Evolutionary conservation across 2,113 vertebrate species (phyloP).

Genomic region (Entomyzon cyanotis): DNA sequence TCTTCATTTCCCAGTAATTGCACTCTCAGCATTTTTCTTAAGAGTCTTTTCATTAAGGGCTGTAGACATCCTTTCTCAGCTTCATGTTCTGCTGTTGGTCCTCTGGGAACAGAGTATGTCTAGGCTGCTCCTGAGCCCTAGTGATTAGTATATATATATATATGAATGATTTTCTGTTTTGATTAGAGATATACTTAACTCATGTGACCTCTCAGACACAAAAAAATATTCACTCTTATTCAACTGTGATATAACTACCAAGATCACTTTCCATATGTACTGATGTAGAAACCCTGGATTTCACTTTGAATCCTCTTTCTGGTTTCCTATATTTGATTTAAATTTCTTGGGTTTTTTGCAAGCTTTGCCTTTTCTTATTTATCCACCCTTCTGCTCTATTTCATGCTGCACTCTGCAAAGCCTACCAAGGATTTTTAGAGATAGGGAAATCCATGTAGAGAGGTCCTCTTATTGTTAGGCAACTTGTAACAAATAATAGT

Average conservation of each 20-base stretch:
- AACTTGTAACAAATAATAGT: background rate
- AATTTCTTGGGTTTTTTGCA: background rate
- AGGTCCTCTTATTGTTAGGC: background rate
- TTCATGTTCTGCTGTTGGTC: background rate
- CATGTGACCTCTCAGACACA: background rate
- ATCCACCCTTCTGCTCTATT: background rate
- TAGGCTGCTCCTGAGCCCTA: background rate
- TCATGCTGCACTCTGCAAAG: background rate
- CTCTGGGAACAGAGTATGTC: background rate
- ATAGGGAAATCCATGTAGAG: background rate
- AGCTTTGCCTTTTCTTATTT: background rate
- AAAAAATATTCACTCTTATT: background rate
- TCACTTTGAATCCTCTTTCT: background rate
- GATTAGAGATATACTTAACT: background rate
- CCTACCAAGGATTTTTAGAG: background rate
- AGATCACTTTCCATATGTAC: background rate
- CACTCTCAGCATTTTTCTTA: background rate
- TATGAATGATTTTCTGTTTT: background rate
- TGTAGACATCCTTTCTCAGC: background rate
- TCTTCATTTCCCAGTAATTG: background rate
- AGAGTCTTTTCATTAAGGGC: background rate
- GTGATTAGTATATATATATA: background rate
- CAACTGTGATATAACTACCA: background rate
- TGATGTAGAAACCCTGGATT: background rate
- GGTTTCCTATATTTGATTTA: background rate